Evolutionary conservation across 2,797 vertebrate genomes (phyloP).

Genomic region (Chanos chanos): DNA sequence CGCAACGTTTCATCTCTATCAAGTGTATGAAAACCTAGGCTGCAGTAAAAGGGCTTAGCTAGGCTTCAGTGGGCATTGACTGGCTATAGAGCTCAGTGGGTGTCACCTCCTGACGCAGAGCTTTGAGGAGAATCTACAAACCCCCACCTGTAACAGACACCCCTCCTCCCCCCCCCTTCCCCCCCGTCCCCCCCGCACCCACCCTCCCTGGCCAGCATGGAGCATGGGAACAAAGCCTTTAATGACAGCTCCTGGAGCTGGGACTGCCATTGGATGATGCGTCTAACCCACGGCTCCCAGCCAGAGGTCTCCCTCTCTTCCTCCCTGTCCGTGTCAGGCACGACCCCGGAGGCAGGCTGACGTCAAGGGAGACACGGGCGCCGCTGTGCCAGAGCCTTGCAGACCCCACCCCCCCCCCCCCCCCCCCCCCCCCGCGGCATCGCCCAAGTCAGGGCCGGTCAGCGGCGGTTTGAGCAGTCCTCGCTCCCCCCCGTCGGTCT

Average conservation of each 20-base stretch:
- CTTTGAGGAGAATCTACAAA: no score
- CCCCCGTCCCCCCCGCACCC: no score
- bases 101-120: no score
- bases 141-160: no score
- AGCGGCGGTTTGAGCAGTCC: no score
- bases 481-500: neutral
- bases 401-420: neutral
- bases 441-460: neutral
- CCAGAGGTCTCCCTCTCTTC: neutral
- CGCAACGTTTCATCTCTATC: no score
- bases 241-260: conserved; percentile 11
- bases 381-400: neutral
- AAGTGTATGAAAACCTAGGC: no score
- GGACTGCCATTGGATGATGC: neutral
- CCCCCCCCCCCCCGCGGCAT: neutral
- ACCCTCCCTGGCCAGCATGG: no score
- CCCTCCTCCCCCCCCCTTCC: no score
- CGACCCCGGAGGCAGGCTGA: conserved; percentile 12
- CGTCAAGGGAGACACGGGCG: neutral
- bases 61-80: no score
- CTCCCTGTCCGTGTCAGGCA: neutral
- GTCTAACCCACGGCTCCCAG: conserved; percentile 8
- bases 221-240: conserved; percentile 17
- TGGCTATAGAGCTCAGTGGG: no score
- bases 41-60: no score